These are phyloP conservation scores for Erethizon dorsatum DNA, from an alignment of 2,797 vertebrate genomes.

Conservation along the genomic window DNA sequence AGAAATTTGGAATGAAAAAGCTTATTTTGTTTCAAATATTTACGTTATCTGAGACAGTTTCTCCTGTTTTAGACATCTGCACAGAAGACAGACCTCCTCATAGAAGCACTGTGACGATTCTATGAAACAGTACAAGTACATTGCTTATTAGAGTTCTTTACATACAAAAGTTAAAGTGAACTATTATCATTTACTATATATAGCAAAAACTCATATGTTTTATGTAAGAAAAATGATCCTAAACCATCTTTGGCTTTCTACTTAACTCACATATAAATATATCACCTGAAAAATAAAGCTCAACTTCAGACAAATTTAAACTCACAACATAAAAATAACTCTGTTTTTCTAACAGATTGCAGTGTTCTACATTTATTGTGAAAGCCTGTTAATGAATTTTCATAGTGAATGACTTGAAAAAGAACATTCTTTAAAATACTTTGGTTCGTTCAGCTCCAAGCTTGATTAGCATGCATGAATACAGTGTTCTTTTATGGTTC, in stretches of 20 bases:
- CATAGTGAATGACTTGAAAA: neutral
- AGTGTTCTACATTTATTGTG: slow-evolving; percentile 9
- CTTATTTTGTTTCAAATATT: neutral
- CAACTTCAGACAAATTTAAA: slow-evolving; percentile 39
- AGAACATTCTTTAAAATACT: neutral
- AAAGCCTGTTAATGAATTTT: slow-evolving; percentile 60
- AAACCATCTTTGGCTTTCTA: neutral
- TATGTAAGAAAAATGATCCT: neutral
- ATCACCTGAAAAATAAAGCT: slow-evolving; percentile 48
- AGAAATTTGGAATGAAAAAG: neutral
- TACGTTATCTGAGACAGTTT: neutral
- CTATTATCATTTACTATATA: slow-evolving; percentile 41
- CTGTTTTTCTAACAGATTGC: neutral
- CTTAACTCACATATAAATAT: slow-evolving; percentile 56
- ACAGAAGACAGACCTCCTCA: neutral
- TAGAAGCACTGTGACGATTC: neutral
- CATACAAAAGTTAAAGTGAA: neutral
- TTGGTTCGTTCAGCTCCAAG: neutral
- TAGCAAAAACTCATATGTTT: neutral
- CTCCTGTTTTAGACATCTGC: neutral
- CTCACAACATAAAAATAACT: neutral
- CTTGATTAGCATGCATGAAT: neutral
- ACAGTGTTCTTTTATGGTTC: neutral
- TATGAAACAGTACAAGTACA: neutral
- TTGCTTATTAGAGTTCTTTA: neutral